These are phyloP conservation scores for Eristalinus sepulchralis DNA, from an alignment of 2,888 invertebrate species.

Conservation along the genomic window DNA sequence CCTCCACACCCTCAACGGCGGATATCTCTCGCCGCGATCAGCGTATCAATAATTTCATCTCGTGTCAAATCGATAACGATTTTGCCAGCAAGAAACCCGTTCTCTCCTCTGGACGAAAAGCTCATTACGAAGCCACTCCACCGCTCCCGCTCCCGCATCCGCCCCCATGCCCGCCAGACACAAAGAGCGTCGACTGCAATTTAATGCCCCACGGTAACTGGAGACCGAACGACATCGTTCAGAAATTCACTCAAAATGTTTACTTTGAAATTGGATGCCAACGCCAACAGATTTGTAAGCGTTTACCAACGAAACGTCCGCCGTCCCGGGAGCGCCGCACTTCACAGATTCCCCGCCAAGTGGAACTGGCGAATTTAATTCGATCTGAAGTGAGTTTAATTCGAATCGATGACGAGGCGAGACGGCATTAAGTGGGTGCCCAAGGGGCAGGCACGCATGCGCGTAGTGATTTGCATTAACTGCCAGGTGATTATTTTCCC, in stretches of 20 bases:
- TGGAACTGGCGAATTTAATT: conserved; percentile 19
- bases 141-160: too few relatives aligned
- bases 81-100: conserved; percentile 11
- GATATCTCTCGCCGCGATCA: conserved; percentile 7
- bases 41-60: conserved; percentile 47
- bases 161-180: not conserved
- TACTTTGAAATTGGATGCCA: conserved; percentile 17
- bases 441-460: not conserved
- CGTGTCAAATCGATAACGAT: conserved; percentile 51
- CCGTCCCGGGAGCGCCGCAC: not conserved
- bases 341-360: not conserved
- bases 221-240: conserved; percentile 4
- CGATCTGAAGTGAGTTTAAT: conserved; percentile 8
- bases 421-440: conserved; percentile 15
- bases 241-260: not conserved
- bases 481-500: not conserved
- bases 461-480: not conserved
- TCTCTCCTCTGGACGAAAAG: not conserved
- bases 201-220: not conserved
- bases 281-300: not conserved
- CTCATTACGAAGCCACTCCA: too few relatives aligned
- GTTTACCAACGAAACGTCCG: not conserved
- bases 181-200: not conserved
- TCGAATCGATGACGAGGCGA: conserved; percentile 4
- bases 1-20: not conserved